phyloP scores from a whole-genome alignment of 92 coral and sea anemone genomes.

The Epizoanthus illoricatus region DNA sequence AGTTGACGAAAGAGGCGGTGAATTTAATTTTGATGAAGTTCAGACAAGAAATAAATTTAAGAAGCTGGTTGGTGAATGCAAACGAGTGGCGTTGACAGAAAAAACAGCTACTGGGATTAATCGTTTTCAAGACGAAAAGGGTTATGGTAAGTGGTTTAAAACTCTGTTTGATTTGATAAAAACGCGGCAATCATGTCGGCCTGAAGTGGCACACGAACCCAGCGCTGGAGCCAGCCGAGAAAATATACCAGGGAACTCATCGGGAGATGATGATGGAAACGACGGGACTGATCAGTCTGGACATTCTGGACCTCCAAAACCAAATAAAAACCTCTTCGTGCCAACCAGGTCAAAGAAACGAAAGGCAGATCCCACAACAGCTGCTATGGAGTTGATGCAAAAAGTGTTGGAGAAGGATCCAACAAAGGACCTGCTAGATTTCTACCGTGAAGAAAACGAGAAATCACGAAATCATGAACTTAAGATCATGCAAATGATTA shows the following conservation, averaged over 20 bases:
- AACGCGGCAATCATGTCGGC: conserved; percentile 18
- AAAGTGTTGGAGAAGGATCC: conserved; percentile 45
- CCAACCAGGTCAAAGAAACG: conserved; percentile 13
- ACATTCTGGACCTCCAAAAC: too few species aligned
- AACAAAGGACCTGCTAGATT: conserved; percentile 49
- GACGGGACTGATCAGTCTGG: too few species aligned
- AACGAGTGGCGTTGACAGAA: conserved; percentile 28
- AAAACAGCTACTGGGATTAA: conserved; percentile 48
- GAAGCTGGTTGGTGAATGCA: conserved; percentile 49
- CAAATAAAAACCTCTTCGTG: too few species aligned
- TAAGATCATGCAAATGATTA: conserved; percentile 41
- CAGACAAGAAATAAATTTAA: conserved; percentile 44
- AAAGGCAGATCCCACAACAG: conserved; percentile 24
- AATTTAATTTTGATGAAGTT: conserved; percentile 23
- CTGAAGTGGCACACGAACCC: conserved; percentile 1
- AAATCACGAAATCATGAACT: conserved; percentile 41
- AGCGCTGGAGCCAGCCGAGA: not conserved
- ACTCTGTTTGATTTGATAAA: conserved; percentile 38
- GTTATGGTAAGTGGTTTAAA: conserved; percentile 41
- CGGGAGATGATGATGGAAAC: too few species aligned
- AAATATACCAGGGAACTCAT: too few species aligned
- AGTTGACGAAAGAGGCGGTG: conserved; percentile 33
- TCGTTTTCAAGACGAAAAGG: conserved; percentile 39
- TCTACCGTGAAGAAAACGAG: conserved; percentile 44
- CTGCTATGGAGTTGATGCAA: conserved; percentile 43